Evolutionary conservation across 2,113 vertebrate species (phyloP).

Genomic region (Stomatorhinus ivindoensis): DNA sequence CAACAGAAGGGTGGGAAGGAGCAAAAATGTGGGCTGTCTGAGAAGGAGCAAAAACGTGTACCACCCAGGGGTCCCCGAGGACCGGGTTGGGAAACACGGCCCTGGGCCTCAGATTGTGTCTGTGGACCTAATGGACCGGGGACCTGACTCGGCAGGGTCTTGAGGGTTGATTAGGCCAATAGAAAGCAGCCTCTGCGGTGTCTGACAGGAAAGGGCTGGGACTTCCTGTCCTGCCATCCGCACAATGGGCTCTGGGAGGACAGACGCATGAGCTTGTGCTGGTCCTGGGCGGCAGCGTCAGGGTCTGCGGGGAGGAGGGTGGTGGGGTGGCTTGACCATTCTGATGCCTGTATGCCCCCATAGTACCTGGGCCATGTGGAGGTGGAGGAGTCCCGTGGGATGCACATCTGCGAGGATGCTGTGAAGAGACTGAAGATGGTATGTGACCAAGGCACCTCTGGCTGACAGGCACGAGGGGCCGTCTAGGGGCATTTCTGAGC

Average conservation of each 20-base stretch:
- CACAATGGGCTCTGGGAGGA: slow-evolving; percentile 47
- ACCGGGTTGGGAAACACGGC: not conserved
- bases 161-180: not conserved
- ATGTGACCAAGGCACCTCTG: slow-evolving; percentile 38
- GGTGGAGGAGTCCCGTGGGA: slow-evolving; percentile 96
- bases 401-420: slow-evolving; percentile 99
- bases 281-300: not conserved
- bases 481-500: not conserved
- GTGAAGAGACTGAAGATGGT: slow-evolving; percentile 97
- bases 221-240: slow-evolving; percentile 50
- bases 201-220: slow-evolving; percentile 55
- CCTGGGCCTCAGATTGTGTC: not conserved
- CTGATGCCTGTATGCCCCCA: slow-evolving; percentile 24
- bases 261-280: not conserved
- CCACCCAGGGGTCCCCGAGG: not conserved
- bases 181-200: not conserved
- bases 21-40: not conserved
- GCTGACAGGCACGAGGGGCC: not conserved
- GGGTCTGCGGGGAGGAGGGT: slow-evolving; percentile 20
- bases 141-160: not conserved
- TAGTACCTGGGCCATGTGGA: slow-evolving; percentile 96
- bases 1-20: not conserved
- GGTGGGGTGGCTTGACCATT: slow-evolving; percentile 13
- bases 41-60: not conserved
- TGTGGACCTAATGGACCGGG: not conserved